Conservation (phyloP, 1,140 invertebrate genomes). For the Danaus melanippus region DNA sequence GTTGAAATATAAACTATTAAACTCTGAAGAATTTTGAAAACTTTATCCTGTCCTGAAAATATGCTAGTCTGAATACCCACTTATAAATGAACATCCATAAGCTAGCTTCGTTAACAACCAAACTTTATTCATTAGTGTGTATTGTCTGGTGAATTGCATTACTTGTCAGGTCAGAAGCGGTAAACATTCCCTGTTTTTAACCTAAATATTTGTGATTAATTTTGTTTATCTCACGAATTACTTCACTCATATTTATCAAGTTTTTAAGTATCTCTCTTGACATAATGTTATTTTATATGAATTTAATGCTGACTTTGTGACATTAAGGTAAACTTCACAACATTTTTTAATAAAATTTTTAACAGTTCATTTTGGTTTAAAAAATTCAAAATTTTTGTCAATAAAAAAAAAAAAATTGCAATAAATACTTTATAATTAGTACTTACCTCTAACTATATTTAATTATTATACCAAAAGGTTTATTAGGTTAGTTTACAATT, state of each 20-base stretch:
- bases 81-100: slow-evolving; percentile 59
- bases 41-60: too few species aligned
- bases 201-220: slow-evolving; percentile 55
- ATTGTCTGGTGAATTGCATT: slow-evolving; percentile 61
- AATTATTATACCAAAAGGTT: not conserved
- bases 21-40: too few species aligned
- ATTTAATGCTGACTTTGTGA: slow-evolving; percentile 26
- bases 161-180: slow-evolving; percentile 57
- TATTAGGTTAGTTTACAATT: not conserved
- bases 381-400: too few species aligned
- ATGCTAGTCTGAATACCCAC: slow-evolving; percentile 16
- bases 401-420: too few species aligned
- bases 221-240: slow-evolving; percentile 54
- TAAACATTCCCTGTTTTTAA: slow-evolving; percentile 49
- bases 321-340: too few species aligned
- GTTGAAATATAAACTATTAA: too few species aligned
- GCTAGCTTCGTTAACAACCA: slow-evolving; percentile 60
- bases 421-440: too few species aligned
- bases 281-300: slow-evolving; percentile 31
- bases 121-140: slow-evolving; percentile 70
- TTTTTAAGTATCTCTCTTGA: slow-evolving; percentile 28
- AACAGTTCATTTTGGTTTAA: too few species aligned
- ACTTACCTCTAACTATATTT: not conserved
- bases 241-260: slow-evolving; percentile 42
- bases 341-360: not conserved